These are phyloP conservation scores for Drosophila subobscura DNA, from an alignment of 1,140 invertebrate genomes.

Conservation along the genomic window DNA sequence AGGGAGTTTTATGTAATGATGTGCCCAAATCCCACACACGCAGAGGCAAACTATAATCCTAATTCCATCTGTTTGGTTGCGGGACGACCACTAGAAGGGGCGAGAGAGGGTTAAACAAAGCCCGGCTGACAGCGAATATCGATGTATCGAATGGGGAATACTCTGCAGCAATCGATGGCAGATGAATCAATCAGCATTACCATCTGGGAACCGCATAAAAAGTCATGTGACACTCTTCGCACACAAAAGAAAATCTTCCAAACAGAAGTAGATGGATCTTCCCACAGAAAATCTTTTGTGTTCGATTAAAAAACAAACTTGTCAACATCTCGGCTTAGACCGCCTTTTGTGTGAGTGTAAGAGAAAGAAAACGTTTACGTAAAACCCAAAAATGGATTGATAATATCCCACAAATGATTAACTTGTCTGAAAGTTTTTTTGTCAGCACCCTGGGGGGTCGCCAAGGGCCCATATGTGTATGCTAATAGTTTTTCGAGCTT, in stretches of 20 bases:
- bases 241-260: neutral
- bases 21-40: constrained; percentile 69
- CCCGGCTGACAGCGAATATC: neutral
- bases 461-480: constrained; percentile 44
- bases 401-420: constrained; percentile 82
- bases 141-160: neutral
- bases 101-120: constrained; percentile 16
- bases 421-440: constrained; percentile 75
- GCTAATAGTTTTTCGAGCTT: constrained; percentile 70
- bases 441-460: constrained; percentile 39
- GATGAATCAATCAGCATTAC: too few relatives aligned
- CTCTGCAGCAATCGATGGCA: neutral
- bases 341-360: neutral
- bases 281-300: neutral
- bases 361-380: constrained; percentile 32
- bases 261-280: neutral
- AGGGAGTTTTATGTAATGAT: constrained; percentile 78
- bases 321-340: neutral
- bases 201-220: too few relatives aligned
- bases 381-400: constrained; percentile 79
- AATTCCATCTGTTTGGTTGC: constrained; percentile 37
- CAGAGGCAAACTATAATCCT: constrained; percentile 47
- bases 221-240: neutral
- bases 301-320: neutral
- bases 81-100: neutral